phyloP scores from a whole-genome alignment of 2,888 invertebrate species.

The Argyresthia goedartella region DNA sequence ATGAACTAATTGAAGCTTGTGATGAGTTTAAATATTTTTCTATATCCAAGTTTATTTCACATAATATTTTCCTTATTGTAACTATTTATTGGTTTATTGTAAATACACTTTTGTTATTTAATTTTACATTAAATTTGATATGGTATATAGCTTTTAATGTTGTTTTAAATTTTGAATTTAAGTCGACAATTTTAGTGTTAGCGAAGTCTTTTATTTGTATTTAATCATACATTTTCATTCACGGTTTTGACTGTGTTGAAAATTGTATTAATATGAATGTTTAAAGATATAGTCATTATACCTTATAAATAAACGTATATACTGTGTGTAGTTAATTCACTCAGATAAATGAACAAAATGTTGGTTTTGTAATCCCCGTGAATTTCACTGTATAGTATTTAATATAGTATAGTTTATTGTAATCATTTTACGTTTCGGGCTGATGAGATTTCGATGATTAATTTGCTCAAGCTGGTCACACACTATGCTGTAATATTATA shows the following conservation, averaged over 20 bases:
- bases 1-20: too few relatives aligned
- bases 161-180: conserved; percentile 19
- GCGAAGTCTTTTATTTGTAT: conserved; percentile 31
- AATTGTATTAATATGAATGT: conserved; percentile 14
- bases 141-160: conserved; percentile 33
- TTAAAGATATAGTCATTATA: conserved; percentile 56
- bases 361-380: conserved; percentile 38
- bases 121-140: conserved; percentile 57
- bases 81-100: conserved; percentile 67
- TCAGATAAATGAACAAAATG: conserved; percentile 41
- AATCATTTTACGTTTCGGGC: background rate
- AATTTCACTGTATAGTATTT: background rate
- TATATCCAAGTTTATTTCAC: background rate
- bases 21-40: background rate
- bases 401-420: background rate
- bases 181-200: background rate
- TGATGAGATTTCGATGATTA: background rate
- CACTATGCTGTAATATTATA: background rate
- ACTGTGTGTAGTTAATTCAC: conserved; percentile 21
- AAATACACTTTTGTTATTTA: conserved; percentile 69
- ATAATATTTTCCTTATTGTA: conserved; percentile 36
- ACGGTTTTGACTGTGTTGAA: conserved; percentile 1
- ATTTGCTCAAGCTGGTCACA: background rate
- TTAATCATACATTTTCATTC: background rate
- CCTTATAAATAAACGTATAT: conserved; percentile 48